These are phyloP conservation scores for Leptopterna dolabrata DNA, from an alignment of 2,888 invertebrate species.

Conservation along the genomic window DNA sequence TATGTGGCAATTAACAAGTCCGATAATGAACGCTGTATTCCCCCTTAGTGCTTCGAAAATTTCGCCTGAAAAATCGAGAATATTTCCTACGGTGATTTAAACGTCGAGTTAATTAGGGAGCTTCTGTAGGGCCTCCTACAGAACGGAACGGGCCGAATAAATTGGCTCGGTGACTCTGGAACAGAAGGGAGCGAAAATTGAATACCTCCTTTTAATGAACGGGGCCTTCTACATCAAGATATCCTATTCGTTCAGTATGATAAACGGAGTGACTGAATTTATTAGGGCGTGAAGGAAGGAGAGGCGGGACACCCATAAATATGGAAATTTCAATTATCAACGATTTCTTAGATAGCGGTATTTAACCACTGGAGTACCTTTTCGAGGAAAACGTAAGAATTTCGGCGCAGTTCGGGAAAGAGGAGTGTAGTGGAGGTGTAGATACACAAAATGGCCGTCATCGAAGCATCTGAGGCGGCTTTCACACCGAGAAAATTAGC, in stretches of 20 bases:
- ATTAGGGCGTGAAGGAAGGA: neutral
- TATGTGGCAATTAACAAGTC: neutral
- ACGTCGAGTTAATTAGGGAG: neutral
- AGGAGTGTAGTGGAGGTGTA: too few species aligned
- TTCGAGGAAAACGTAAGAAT: too few species aligned
- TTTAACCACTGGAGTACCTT: neutral
- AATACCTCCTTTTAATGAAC: neutral
- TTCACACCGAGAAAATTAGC: too few species aligned
- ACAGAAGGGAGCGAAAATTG: conserved; percentile 2
- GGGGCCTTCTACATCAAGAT: neutral
- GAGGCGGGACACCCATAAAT: neutral
- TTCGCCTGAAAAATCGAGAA: neutral
- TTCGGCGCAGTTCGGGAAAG: too few species aligned
- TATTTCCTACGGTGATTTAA: neutral
- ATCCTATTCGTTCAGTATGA: neutral
- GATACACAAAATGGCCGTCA: too few species aligned
- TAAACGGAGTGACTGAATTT: neutral
- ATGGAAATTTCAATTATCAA: conserved; percentile 2
- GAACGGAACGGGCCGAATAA: neutral
- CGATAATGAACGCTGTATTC: neutral
- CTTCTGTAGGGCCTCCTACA: neutral
- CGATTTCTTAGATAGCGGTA: neutral
- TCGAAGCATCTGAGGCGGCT: too few species aligned
- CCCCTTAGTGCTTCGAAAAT: neutral
- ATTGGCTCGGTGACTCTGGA: conserved; percentile 11